These are phyloP conservation scores for Spinibarbus caldwelli DNA, from an alignment of 2,797 vertebrate genomes.

Conservation along the genomic window DNA sequence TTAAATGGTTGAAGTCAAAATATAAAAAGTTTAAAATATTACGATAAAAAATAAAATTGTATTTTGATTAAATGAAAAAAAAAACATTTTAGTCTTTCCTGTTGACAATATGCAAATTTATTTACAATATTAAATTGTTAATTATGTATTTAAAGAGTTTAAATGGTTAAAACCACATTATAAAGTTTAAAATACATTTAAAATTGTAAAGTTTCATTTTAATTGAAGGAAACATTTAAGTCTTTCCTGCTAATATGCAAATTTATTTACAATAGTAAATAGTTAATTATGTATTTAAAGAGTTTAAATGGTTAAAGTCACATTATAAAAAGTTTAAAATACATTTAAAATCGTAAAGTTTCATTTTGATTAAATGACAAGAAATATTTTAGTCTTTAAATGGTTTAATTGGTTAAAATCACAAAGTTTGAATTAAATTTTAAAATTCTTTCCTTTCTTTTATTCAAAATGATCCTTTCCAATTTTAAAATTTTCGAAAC, in stretches of 20 bases:
- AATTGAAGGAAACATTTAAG: background rate
- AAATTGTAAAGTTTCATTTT: background rate
- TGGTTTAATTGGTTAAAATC: background rate
- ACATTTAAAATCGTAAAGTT: background rate
- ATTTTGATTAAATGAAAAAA: too few species aligned
- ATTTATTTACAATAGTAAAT: background rate
- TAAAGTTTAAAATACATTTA: background rate
- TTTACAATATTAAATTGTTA: background rate
- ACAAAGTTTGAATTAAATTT: too few species aligned
- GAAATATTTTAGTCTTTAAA: background rate
- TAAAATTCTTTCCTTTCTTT: too few species aligned
- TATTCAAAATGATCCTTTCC: too few species aligned
- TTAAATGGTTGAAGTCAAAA: too few species aligned
- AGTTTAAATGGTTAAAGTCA: background rate
- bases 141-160: background rate
- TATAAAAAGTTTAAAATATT: too few species aligned
- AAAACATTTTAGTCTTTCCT: too few species aligned
- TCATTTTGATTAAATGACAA: background rate
- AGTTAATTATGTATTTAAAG: background rate
- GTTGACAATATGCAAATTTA: background rate
- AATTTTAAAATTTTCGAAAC: rapidly evolving
- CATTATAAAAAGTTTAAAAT: background rate
- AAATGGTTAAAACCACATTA: background rate
- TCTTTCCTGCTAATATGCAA: background rate
- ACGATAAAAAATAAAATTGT: too few species aligned